Base-by-base conservation (phyloP, 2,797 vertebrate species). In the Scolopax rusticola region DNA sequence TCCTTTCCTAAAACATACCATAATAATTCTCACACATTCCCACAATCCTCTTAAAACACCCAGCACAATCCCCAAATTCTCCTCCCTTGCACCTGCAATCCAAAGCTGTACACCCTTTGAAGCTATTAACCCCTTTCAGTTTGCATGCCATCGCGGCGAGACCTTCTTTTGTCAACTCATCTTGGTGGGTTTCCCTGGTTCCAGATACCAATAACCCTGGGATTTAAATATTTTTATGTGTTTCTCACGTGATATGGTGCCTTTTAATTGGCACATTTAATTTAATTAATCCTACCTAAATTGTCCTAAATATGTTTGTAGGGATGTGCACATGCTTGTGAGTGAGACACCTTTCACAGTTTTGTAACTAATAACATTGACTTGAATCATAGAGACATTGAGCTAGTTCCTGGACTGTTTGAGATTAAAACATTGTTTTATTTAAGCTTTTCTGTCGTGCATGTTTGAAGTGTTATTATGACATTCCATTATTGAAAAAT, bases 251-350 rank as follows among this genome's bases (percentile, higher is more conserved):
- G 28, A 36, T 61, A 61, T 8, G 33, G 57, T 71, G 24, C 17
- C 24, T 71, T 80, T 82, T 74, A 87, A 65, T 53, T 8, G 3
- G 36, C 36, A 36, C 36, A 36, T 36, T 36, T 36, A 36, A 36
- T 36, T 36, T 36, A 36, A 36, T 36, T 36, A 36, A 36, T 36
- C 36, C 32, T 63, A 53, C 14, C 5, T 64, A 45, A 47, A 51
- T 51, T 57, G 6, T 75, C 5, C 8, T 40, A 65, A 30, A 1
- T 30, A 30, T 6, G 32, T 40, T 61, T 50, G 36, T 32, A 33
- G 28, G 33, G 19, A 43, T 8, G 12, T 30, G 16, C 11, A 36
- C 0, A 0, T 8, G 18, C 30, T 47, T 69, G 15, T n/a, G 43
- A 21, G 28, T 6, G 11, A 89, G 56, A 57, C 2, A 15, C 12